These are phyloP conservation scores for Andrena haemorrhoa DNA, from an alignment of 2,888 invertebrate species.

Conservation along the genomic window DNA sequence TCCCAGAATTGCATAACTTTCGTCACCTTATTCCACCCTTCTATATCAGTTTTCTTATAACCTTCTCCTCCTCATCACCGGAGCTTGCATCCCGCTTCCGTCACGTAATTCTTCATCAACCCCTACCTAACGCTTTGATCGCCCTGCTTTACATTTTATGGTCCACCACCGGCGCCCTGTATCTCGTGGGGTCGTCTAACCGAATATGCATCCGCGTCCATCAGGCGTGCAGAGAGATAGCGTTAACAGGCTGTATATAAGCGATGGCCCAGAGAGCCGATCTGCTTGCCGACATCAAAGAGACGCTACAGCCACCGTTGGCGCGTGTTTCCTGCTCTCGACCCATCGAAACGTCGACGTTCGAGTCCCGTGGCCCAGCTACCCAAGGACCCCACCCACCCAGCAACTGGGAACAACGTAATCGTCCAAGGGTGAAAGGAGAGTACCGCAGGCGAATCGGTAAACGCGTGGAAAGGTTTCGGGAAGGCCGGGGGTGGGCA, in stretches of 20 bases:
- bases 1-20: neutral
- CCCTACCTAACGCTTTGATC: slow-evolving; percentile 7
- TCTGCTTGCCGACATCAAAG: slow-evolving; percentile 68
- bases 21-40: neutral
- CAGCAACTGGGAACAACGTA: neutral
- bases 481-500: slow-evolving; percentile 27
- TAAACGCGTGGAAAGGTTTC: slow-evolving; percentile 35
- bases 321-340: slow-evolving; percentile 48
- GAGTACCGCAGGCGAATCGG: slow-evolving; percentile 22
- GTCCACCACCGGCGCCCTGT: slow-evolving; percentile 29
- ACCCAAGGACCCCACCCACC: neutral
- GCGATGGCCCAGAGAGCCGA: slow-evolving; percentile 58
- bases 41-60: neutral
- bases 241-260: slow-evolving; percentile 74
- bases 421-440: slow-evolving; percentile 7
- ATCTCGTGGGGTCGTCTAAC: slow-evolving; percentile 47
- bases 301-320: slow-evolving; percentile 33
- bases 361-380: slow-evolving; percentile 10
- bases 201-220: slow-evolving; percentile 57
- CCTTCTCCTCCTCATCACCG: neutral
- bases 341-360: slow-evolving; percentile 37
- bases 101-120: neutral
- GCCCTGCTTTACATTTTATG: slow-evolving; percentile 52
- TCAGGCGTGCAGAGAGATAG: slow-evolving; percentile 54
- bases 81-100: neutral